phyloP scores from a whole-genome alignment of 1,140 invertebrate species.

The Papilio helenus region DNA sequence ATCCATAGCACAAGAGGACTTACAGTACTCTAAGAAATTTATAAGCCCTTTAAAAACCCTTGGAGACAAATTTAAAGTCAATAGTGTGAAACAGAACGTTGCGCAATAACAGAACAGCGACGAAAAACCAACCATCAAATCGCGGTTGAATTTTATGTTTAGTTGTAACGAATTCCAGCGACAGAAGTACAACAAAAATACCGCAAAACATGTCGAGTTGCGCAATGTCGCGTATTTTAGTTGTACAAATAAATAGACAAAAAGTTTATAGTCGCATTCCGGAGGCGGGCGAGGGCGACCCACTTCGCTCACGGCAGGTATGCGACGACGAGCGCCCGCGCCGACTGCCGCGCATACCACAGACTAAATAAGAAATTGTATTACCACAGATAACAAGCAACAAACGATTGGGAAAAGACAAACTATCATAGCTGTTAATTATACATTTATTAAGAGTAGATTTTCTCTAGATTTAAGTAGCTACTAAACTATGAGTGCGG shows the following conservation, averaged over 20 bases:
- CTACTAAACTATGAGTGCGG: too few species aligned
- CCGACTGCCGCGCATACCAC: slow-evolving; percentile 41
- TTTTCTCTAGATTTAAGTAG: too few species aligned
- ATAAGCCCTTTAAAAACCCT: not conserved
- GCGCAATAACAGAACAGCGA: not conserved
- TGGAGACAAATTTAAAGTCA: not conserved
- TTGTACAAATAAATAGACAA: slow-evolving; percentile 40
- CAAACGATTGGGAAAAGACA: not conserved
- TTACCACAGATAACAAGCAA: slow-evolving; percentile 14
- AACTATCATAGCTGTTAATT: not conserved
- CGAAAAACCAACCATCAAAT: not conserved
- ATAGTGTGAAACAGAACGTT: not conserved
- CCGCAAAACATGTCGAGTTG: slow-evolving; percentile 29
- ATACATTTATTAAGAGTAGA: not conserved
- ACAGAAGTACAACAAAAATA: not conserved
- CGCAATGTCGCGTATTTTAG: slow-evolving; percentile 40
- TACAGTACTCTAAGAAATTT: not conserved
- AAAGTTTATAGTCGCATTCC: slow-evolving; percentile 40
- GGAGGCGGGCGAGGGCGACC: slow-evolving; percentile 47
- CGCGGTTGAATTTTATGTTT: not conserved
- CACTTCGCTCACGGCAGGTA: slow-evolving; percentile 45
- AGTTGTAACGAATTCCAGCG: slow-evolving; percentile 6
- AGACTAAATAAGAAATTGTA: slow-evolving; percentile 33
- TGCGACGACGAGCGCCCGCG: slow-evolving; percentile 36
- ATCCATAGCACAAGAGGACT: not conserved